Conservation (phyloP, 2,113 vertebrate genomes). For the Oncorhynchus clarkii region DNA sequence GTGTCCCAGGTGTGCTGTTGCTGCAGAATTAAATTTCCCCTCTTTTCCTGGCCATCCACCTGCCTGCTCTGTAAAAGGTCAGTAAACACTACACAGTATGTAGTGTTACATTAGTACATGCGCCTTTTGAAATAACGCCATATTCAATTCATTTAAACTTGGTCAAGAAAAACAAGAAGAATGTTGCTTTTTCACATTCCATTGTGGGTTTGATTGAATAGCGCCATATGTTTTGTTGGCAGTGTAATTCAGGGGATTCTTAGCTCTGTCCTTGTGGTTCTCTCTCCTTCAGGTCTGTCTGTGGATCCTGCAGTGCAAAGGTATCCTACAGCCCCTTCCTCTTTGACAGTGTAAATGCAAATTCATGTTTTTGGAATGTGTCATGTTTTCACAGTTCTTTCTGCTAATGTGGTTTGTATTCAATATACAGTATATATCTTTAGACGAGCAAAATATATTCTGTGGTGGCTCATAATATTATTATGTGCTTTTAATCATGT, state of each 20-base stretch:
- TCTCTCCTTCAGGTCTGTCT: slow-evolving; percentile 79
- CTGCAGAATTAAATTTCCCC: slow-evolving; percentile 85
- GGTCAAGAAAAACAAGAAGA: background rate
- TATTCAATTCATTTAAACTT: background rate
- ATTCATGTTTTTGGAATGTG: background rate
- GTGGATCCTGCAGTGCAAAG: slow-evolving; percentile 89
- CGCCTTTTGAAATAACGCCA: background rate
- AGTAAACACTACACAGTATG: background rate
- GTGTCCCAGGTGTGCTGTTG: slow-evolving; percentile 88
- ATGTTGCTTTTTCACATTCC: too few relatives aligned
- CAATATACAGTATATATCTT: background rate
- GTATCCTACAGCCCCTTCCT: slow-evolving; percentile 64
- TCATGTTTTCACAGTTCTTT: background rate
- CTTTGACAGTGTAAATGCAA: background rate
- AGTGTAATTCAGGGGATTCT: too few relatives aligned
- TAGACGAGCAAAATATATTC: background rate
- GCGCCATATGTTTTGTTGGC: too few relatives aligned
- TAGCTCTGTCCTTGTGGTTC: background rate
- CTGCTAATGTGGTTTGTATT: background rate
- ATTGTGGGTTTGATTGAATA: too few relatives aligned
- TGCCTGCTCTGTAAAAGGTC: slow-evolving; percentile 94
- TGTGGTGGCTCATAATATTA: slow-evolving; percentile 1
- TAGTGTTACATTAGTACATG: background rate
- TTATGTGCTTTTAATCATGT: slow-evolving; percentile 30
- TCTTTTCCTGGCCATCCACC: slow-evolving; percentile 90